Evolutionary conservation across 2,113 vertebrate species (phyloP).

Genomic region (Muntiacus reevesi): DNA sequence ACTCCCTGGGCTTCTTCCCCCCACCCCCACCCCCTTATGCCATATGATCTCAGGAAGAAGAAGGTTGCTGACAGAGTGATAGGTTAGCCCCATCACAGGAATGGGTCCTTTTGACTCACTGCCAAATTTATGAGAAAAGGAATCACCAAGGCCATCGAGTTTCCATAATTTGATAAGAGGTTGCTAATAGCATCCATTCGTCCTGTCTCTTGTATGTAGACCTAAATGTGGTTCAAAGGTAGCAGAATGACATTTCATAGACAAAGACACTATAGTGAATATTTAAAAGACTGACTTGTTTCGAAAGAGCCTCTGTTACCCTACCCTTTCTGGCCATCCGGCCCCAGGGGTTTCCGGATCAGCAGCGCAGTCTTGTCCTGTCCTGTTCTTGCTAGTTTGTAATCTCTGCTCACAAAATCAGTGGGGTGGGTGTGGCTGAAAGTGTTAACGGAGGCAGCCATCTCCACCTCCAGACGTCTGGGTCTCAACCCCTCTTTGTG

Average conservation of each 20-base stretch:
- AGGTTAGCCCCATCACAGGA: background rate
- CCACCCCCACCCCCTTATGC: background rate
- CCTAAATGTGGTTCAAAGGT: background rate
- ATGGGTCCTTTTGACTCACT: background rate
- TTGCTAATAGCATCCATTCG: background rate
- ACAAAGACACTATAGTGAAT: background rate
- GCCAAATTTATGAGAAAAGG: background rate
- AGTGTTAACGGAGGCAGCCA: background rate
- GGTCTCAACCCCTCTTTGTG: background rate
- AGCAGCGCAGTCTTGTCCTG: background rate
- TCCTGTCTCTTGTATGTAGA: background rate
- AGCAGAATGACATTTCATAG: background rate
- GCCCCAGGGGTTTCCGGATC: background rate
- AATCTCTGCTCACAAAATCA: background rate
- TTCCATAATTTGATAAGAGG: background rate
- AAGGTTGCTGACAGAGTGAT: background rate
- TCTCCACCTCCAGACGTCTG: background rate
- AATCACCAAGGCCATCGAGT: background rate
- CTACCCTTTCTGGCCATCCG: background rate
- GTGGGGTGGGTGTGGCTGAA: background rate
- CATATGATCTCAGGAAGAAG: background rate
- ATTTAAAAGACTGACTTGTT: background rate
- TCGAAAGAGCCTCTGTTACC: background rate
- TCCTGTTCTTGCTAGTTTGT: background rate
- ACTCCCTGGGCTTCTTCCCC: background rate